These are phyloP conservation scores for Julus scanicus DNA, from an alignment of 2,888 invertebrate species.

Conservation along the genomic window DNA sequence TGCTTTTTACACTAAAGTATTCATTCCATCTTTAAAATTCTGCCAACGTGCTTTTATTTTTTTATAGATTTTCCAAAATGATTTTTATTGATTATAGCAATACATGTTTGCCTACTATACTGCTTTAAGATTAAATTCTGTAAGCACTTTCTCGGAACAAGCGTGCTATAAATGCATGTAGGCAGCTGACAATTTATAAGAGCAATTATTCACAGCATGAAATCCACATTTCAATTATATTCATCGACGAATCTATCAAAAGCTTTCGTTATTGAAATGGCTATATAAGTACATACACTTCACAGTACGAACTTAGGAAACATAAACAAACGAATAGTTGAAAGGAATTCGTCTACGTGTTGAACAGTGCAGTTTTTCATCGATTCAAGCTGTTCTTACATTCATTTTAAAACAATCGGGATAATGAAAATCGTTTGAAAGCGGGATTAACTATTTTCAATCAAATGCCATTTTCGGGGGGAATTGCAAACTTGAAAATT, in stretches of 20 bases:
- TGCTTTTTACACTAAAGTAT: no score
- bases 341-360: background rate
- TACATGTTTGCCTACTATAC: background rate
- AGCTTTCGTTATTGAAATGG: background rate
- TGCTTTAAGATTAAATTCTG: background rate
- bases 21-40: no score
- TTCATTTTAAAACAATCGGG: background rate
- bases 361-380: background rate
- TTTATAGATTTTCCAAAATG: background rate
- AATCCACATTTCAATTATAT: background rate
- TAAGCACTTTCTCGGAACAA: background rate
- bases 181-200: background rate
- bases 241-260: background rate
- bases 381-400: background rate
- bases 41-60: no score
- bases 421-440: background rate
- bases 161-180: background rate
- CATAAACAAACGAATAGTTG: background rate
- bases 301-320: background rate
- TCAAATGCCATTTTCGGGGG: background rate
- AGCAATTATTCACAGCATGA: slow-evolving; percentile 28
- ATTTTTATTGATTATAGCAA: background rate
- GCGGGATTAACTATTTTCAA: background rate
- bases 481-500: background rate
- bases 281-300: background rate